Evolutionary conservation across 2,797 vertebrate genomes (phyloP).

Genomic region (Manis crassicaudata): DNA sequence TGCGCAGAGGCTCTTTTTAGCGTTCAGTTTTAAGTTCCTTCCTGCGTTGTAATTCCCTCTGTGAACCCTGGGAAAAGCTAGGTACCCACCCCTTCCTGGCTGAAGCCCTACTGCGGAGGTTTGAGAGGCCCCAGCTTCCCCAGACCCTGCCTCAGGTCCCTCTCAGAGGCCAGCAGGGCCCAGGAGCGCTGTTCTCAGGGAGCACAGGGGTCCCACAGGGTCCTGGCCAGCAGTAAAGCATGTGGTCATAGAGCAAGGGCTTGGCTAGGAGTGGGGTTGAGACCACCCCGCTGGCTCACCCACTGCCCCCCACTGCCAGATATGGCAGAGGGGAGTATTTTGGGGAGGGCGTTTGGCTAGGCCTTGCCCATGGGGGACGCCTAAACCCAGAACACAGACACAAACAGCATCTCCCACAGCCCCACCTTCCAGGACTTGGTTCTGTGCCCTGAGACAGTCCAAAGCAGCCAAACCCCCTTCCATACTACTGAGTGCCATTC

Average conservation of each 20-base stretch:
- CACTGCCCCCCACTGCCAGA: background rate
- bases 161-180: background rate
- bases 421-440: background rate
- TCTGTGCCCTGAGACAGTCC: background rate
- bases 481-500: background rate
- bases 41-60: background rate
- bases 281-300: background rate
- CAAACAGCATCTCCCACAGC: background rate
- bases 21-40: background rate
- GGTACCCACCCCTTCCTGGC: background rate
- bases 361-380: background rate
- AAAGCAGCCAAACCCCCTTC: too few species aligned
- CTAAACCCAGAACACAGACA: background rate
- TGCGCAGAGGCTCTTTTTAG: background rate
- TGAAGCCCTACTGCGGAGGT: fast-evolving
- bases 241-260: fast-evolving
- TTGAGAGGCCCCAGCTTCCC: background rate
- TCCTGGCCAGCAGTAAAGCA: background rate
- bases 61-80: background rate
- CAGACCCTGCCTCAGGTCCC: background rate
- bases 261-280: fast-evolving
- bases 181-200: background rate
- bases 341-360: background rate
- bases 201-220: fast-evolving
- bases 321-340: fast-evolving